A percentile compares a stretch with the other conserved stretches of the same genome.
These are phyloP conservation scores for Heptranchias perlo DNA, from an alignment of 2,113 vertebrate genomes.

Conservation along the genomic window DNA sequence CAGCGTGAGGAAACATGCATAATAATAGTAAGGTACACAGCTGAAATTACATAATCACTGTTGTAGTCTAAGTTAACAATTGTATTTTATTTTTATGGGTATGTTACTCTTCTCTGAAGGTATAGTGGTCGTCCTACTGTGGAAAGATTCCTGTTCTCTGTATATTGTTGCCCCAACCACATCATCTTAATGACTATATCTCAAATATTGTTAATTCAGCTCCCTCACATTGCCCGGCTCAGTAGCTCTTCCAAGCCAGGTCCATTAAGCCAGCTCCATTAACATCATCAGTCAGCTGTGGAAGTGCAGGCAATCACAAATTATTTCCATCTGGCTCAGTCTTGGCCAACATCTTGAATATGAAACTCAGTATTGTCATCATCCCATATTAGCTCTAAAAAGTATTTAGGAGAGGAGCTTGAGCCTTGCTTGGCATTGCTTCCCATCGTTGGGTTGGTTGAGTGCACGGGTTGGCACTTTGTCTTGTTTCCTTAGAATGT, in stretches of 20 bases:
- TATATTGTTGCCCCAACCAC: background rate
- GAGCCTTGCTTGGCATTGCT: background rate
- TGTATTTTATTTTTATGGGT: background rate
- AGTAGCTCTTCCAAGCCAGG: background rate
- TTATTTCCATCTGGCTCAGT: background rate
- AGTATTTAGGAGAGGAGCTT: background rate
- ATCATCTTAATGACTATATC: background rate
- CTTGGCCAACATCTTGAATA: background rate
- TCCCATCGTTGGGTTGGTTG: background rate
- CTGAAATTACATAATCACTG: background rate
- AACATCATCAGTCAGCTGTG: background rate
- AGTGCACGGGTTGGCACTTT: background rate
- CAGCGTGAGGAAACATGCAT: background rate
- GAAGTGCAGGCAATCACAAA: constrained; percentile 6
- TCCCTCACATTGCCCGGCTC: background rate
- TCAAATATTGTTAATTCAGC: background rate
- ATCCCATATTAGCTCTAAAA: background rate
- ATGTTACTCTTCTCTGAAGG: background rate
- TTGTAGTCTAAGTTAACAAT: background rate
- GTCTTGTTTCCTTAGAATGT: background rate
- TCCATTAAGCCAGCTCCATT: background rate
- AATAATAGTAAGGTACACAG: background rate
- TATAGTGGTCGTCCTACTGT: background rate
- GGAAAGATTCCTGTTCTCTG: background rate
- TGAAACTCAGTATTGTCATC: background rate